These are phyloP conservation scores for Sphinx pinastri DNA, from an alignment of 2,888 invertebrate genomes.

Conservation along the genomic window DNA sequence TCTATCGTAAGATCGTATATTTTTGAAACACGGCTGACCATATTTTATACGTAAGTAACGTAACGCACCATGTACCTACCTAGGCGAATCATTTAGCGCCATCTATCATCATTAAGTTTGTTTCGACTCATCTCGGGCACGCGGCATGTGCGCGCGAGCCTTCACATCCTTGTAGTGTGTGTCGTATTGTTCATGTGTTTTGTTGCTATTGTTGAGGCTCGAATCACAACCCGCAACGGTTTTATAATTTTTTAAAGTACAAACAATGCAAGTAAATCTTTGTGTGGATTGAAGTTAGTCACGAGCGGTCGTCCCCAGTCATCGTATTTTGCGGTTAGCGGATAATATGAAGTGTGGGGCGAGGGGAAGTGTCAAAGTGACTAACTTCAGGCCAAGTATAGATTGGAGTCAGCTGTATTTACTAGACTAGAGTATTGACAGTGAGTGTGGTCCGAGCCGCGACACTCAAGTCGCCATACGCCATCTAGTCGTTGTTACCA, in stretches of 20 bases:
- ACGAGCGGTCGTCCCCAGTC: too few relatives aligned
- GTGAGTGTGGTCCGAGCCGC: not conserved
- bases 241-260: not conserved
- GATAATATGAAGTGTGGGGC: too few relatives aligned
- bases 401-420: too few relatives aligned
- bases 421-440: too few relatives aligned
- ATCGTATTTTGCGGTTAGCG: too few relatives aligned
- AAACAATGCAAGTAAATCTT: not conserved
- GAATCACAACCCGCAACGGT: not conserved
- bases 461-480: slow-evolving; percentile 4
- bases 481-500: slow-evolving; percentile 40
- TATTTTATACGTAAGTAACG: slow-evolving; percentile 54
- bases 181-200: not conserved
- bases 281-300: too few relatives aligned
- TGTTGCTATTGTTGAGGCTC: not conserved
- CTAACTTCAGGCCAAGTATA: too few relatives aligned
- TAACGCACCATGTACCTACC: slow-evolving; percentile 25
- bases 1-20: slow-evolving; percentile 44
- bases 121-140: not conserved
- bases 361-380: too few relatives aligned
- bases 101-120: not conserved
- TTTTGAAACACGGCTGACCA: slow-evolving; percentile 54
- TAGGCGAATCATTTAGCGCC: slow-evolving; percentile 15
- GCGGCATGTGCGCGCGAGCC: not conserved
- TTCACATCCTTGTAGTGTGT: not conserved